These are phyloP conservation scores for Ellobium chinense DNA, from an alignment of 2,888 invertebrate genomes.

Conservation along the genomic window DNA sequence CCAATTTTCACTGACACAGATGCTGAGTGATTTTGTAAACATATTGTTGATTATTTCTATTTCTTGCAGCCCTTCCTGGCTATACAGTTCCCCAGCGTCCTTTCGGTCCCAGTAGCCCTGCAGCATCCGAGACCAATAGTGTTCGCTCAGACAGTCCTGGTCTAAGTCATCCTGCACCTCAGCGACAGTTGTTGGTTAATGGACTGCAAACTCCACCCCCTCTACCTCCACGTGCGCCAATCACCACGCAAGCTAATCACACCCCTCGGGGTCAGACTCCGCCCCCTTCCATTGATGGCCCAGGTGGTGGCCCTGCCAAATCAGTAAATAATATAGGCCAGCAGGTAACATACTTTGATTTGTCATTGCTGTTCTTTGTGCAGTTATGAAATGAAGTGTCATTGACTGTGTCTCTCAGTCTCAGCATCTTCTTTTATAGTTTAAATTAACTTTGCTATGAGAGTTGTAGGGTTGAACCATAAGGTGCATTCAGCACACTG, in stretches of 20 bases:
- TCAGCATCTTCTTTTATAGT: too few relatives aligned
- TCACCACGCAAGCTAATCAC: conserved; percentile 46
- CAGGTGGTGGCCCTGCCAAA: not conserved
- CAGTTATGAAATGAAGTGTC: too few relatives aligned
- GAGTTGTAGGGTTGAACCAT: too few relatives aligned
- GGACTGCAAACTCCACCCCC: conserved; percentile 82
- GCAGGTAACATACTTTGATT: conserved; percentile 43
- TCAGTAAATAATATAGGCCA: conserved; percentile 8
- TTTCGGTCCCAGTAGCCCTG: conserved; percentile 91
- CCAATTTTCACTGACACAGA: not conserved
- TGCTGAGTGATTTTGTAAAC: not conserved
- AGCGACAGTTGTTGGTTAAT: conserved; percentile 54
- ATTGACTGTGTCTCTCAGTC: too few relatives aligned
- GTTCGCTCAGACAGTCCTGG: conserved; percentile 79
- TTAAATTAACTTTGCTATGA: too few relatives aligned
- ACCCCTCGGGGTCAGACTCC: conserved; percentile 58
- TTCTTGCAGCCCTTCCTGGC: conserved; percentile 19
- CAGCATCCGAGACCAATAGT: conserved; percentile 91
- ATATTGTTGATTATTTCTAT: not conserved
- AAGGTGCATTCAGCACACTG: too few relatives aligned
- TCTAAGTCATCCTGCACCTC: conserved; percentile 44
- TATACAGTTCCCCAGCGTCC: conserved; percentile 87
- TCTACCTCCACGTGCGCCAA: conserved; percentile 67
- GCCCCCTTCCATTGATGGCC: conserved; percentile 51
- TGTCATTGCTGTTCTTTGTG: too few relatives aligned